phyloP scores from a whole-genome alignment of 2,888 invertebrate genomes.

The Amiota minor region DNA sequence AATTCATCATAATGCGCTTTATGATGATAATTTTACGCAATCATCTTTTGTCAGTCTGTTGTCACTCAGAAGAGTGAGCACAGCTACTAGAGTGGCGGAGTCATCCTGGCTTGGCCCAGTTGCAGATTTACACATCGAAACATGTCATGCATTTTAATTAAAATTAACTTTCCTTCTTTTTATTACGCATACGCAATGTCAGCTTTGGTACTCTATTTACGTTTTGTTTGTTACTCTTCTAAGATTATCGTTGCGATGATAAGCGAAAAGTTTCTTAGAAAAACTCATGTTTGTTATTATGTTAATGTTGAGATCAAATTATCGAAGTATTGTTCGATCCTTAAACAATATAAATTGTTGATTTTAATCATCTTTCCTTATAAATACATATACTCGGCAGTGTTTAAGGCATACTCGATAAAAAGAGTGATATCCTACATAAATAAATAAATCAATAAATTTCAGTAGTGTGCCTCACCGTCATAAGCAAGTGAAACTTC shows the following conservation, averaged over 20 bases:
- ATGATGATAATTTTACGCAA: background rate
- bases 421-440: too few relatives aligned
- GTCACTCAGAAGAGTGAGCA: too few relatives aligned
- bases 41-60: background rate
- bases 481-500: too few relatives aligned
- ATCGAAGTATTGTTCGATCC: too few relatives aligned
- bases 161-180: slow-evolving; percentile 62
- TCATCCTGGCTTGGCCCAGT: background rate
- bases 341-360: too few relatives aligned
- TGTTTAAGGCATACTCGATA: too few relatives aligned
- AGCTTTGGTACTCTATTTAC: slow-evolving; percentile 15
- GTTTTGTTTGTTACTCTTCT: slow-evolving; percentile 43
- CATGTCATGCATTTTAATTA: slow-evolving; percentile 62
- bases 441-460: too few relatives aligned
- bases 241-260: slow-evolving; percentile 36
- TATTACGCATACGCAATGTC: slow-evolving; percentile 52
- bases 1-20: slow-evolving; percentile 10
- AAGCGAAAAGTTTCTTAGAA: background rate
- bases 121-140: slow-evolving; percentile 12
- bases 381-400: too few relatives aligned
- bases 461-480: too few relatives aligned
- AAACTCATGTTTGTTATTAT: slow-evolving; percentile 14
- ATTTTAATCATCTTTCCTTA: too few relatives aligned
- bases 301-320: background rate
- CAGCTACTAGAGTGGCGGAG: too few relatives aligned